These are phyloP conservation scores for Crossaster papposus DNA, from an alignment of 53 echinoderm and acorn worm genomes.

Conservation along the genomic window DNA sequence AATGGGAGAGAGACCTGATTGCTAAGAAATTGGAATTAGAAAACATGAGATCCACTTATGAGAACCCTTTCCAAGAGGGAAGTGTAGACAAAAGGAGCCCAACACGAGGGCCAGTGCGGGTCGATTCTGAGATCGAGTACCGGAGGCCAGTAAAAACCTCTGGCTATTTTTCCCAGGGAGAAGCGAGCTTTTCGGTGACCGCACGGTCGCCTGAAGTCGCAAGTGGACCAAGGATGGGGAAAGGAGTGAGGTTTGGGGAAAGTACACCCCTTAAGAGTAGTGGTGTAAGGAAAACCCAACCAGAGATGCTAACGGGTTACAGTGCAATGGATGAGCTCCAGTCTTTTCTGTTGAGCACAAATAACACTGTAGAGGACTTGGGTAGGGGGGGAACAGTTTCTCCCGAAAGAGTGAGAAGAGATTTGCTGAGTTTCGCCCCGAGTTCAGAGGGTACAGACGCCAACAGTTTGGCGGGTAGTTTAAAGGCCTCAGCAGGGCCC, in stretches of 20 bases:
- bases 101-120: not conserved
- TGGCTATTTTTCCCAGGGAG: not conserved
- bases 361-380: not conserved
- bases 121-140: slow-evolving; percentile 15
- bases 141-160: not conserved
- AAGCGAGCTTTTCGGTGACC: not conserved
- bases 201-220: not conserved
- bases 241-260: slow-evolving; percentile 21
- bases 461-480: not conserved
- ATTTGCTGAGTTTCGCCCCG: slow-evolving; percentile 9
- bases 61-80: not conserved
- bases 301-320: not conserved
- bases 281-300: not conserved
- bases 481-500: not conserved
- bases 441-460: not conserved
- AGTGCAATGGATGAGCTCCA: slow-evolving; percentile 1
- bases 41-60: not conserved
- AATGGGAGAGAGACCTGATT: slow-evolving; percentile 7
- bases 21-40: slow-evolving; percentile 28
- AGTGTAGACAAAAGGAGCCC: not conserved
- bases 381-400: not conserved
- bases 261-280: not conserved
- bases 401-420: not conserved
- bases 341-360: not conserved
- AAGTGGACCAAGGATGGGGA: not conserved